These are phyloP conservation scores for Pogonocichla stellata DNA, from an alignment of 2,113 vertebrate species.

Conservation along the genomic window DNA sequence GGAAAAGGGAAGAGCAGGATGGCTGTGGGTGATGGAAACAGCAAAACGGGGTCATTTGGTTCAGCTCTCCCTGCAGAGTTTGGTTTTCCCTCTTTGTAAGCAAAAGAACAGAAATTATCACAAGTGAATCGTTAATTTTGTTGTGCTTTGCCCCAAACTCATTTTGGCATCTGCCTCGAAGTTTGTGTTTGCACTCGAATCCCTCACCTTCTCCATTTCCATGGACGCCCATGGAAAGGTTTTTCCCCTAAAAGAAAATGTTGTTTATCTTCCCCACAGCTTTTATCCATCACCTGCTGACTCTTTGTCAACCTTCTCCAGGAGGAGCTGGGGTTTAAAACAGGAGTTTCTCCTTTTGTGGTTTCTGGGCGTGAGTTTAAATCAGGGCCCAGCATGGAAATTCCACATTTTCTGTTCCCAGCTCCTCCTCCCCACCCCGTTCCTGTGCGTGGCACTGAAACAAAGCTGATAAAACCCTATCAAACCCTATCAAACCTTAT, in stretches of 20 bases:
- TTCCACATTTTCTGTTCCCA: not conserved
- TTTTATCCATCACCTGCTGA: not conserved
- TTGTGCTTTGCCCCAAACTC: not conserved
- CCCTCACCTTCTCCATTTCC: not conserved
- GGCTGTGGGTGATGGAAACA: rapidly evolving
- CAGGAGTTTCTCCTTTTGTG: not conserved
- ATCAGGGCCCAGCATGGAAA: not conserved
- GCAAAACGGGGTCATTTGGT: rapidly evolving
- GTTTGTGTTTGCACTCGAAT: not conserved
- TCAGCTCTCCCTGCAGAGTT: not conserved
- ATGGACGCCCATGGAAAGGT: not conserved
- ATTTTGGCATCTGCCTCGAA: not conserved
- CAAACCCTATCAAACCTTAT: not conserved
- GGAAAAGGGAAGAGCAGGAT: rapidly evolving
- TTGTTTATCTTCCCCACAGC: not conserved
- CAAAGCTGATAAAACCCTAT: not conserved
- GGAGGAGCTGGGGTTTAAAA: not conserved
- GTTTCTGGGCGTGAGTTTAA: not conserved
- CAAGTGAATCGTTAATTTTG: rapidly evolving
- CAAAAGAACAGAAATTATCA: not conserved
- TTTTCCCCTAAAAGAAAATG: not conserved
- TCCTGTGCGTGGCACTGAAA: not conserved
- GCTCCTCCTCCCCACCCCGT: not conserved
- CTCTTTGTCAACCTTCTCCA: not conserved
- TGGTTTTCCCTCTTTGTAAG: not conserved